A percentile compares a stretch with the other conserved stretches of the same genome.
phyloP scores from a whole-genome alignment of 2,797 vertebrate genomes.

The Tinamus major region DNA sequence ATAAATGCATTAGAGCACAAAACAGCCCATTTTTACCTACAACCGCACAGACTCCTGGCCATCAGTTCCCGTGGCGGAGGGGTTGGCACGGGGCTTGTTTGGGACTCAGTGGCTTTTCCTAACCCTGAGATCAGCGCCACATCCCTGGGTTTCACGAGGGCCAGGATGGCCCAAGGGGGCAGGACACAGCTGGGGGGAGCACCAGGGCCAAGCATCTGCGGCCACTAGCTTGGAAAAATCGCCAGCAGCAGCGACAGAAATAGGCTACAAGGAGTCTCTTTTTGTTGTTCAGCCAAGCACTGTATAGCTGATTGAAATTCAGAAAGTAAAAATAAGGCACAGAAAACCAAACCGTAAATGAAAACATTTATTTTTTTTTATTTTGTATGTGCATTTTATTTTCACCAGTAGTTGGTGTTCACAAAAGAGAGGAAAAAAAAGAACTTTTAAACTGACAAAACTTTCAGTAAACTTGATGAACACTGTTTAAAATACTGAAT shows the following conservation, averaged over 20 bases:
- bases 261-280: too few relatives aligned
- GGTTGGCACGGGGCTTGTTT: neutral
- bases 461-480: constrained; percentile 71
- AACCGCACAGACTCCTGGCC: too few relatives aligned
- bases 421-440: constrained; percentile 65
- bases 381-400: constrained; percentile 76
- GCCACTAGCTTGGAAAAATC: neutral
- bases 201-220: neutral
- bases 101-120: neutral
- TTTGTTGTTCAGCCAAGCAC: neutral
- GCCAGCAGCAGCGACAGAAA: neutral
- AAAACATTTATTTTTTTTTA: constrained; percentile 74
- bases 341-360: constrained; percentile 23
- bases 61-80: fast-evolving
- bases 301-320: neutral
- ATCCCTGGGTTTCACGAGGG: too few relatives aligned
- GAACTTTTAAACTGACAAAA: constrained; percentile 59
- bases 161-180: neutral
- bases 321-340: neutral
- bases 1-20: neutral
- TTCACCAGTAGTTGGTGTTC: constrained; percentile 71
- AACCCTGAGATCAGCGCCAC: too few relatives aligned
- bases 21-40: neutral
- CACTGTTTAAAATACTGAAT: constrained; percentile 67
- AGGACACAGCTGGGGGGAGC: fast-evolving